These are phyloP conservation scores for Lepidochrysops patricia DNA, from an alignment of 2,888 invertebrate species.

Conservation along the genomic window DNA sequence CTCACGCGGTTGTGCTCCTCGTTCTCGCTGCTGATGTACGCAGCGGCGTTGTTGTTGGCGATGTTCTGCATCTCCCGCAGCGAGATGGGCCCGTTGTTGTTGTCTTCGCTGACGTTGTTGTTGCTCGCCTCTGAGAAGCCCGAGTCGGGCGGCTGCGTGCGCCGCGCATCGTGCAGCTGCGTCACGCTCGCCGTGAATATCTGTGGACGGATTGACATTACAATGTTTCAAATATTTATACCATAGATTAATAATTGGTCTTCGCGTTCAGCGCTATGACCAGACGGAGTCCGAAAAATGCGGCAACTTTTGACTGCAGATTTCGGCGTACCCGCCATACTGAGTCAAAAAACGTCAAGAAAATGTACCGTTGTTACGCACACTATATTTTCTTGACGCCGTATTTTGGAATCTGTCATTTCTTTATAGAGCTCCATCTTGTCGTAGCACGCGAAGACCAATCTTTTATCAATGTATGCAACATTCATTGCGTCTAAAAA, in stretches of 20 bases:
- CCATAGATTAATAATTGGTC: too few species aligned
- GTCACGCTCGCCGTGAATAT: constrained; percentile 58
- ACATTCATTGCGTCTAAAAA: background rate
- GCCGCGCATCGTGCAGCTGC: constrained; percentile 58
- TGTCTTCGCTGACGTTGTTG: constrained; percentile 68
- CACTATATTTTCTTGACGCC: too few species aligned
- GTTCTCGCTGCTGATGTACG: constrained; percentile 68
- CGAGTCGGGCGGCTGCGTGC: constrained; percentile 55
- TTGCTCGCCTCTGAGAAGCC: constrained; percentile 62
- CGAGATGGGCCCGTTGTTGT: constrained; percentile 74
- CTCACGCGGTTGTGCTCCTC: constrained; percentile 61
- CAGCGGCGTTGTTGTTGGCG: constrained; percentile 71
- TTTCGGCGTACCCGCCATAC: too few species aligned
- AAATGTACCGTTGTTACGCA: too few species aligned
- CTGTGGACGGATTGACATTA: constrained; percentile 29
- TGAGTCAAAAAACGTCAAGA: too few species aligned
- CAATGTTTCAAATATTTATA: too few species aligned
- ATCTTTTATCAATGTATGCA: background rate
- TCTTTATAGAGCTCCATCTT: too few species aligned
- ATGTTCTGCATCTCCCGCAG: constrained; percentile 73
- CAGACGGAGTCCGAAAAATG: too few species aligned
- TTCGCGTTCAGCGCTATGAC: too few species aligned
- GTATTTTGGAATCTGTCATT: too few species aligned
- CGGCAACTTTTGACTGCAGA: too few species aligned
- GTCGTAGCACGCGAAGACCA: too few species aligned